Conservation (phyloP, 2,113 vertebrate species). For the Gracilinanus agilis region DNA sequence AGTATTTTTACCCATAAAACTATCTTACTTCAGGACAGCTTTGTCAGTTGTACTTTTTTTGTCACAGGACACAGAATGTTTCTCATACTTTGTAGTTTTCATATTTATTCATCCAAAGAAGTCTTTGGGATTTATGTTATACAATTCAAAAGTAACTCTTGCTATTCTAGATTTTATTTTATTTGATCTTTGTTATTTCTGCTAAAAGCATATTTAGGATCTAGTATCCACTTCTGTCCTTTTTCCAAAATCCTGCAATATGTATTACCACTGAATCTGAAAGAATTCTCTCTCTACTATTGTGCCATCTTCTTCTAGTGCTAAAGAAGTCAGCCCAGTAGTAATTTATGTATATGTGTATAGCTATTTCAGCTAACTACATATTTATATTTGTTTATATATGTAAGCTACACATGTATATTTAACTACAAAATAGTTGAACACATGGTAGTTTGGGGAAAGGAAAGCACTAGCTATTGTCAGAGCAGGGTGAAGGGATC, state of each 20-base stretch:
- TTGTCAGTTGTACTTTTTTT: not conserved
- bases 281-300: slow-evolving; percentile 90
- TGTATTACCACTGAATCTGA: slow-evolving; percentile 83
- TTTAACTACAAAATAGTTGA: not conserved
- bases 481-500: not conserved
- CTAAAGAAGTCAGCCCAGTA: slow-evolving; percentile 82
- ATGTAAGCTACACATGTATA: not conserved
- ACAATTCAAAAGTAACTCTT: no score
- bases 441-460: not conserved
- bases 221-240: slow-evolving; percentile 86
- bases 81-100: not conserved
- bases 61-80: not conserved
- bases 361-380: no score
- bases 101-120: not conserved
- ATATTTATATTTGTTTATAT: not conserved
- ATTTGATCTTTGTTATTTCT: not conserved
- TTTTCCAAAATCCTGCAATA: slow-evolving; percentile 85
- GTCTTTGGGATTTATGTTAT: no score
- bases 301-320: slow-evolving; percentile 90
- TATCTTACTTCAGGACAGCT: not conserved
- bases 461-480: not conserved
- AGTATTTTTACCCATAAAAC: not conserved
- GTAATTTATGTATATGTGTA: slow-evolving; percentile 72
- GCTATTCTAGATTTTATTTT: no score
- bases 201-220: no score